phyloP scores from a whole-genome alignment of 37 sponge, comb jelly and placozoan species.

The Bolinopsis microptera region DNA sequence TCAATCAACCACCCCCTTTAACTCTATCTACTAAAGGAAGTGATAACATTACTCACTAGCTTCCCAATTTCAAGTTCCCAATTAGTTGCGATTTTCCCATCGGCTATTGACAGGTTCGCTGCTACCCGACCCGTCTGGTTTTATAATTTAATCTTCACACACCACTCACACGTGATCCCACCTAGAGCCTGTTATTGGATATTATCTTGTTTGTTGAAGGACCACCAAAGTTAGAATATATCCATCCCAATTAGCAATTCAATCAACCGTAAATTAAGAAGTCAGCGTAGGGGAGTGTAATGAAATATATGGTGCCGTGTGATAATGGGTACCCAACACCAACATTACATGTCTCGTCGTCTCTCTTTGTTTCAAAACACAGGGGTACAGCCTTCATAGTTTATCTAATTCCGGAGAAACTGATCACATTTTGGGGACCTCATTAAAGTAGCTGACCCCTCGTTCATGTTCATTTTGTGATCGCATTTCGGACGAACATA shows the following conservation, averaged over 20 bases:
- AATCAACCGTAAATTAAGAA: neutral
- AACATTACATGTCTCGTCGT: too few relatives aligned
- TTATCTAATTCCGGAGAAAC: too few relatives aligned
- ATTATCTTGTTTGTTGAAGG: neutral
- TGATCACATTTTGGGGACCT: too few relatives aligned
- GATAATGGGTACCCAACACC: too few relatives aligned
- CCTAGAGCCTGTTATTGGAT: neutral
- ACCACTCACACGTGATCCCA: neutral
- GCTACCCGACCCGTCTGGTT: neutral
- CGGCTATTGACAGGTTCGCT: neutral
- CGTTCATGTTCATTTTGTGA: too few relatives aligned
- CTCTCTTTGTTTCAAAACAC: too few relatives aligned
- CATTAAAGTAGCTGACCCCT: too few relatives aligned
- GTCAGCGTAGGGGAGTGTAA: too few relatives aligned
- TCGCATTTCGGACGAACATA: too few relatives aligned
- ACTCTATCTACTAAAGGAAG: neutral
- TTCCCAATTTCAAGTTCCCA: neutral
- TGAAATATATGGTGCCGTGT: too few relatives aligned
- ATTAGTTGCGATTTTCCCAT: too few relatives aligned
- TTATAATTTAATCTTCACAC: neutral
- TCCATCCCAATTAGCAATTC: neutral
- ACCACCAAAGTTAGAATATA: neutral
- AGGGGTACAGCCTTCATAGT: too few relatives aligned
- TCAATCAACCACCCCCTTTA: neutral
- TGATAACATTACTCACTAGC: neutral